phyloP scores from a whole-genome alignment of 2,797 vertebrate species.

The Girardinus metallicus region DNA sequence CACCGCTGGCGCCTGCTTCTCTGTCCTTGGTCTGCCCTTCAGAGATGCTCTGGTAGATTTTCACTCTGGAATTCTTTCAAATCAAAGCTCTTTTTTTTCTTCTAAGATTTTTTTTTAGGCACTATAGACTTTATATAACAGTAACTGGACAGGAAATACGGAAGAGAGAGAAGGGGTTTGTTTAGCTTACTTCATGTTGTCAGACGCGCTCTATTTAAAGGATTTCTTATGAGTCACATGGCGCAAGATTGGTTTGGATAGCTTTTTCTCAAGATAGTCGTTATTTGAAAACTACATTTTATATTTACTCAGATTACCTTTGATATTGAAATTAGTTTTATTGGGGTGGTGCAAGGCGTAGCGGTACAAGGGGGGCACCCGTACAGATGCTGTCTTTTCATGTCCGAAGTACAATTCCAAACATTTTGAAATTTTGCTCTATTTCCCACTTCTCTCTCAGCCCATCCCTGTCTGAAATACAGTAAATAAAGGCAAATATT shows the following conservation, averaged over 20 bases:
- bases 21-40: constrained; percentile 78
- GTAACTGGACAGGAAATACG: neutral
- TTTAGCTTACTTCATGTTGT: too few species aligned
- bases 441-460: neutral
- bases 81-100: constrained; percentile 18
- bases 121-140: neutral
- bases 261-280: neutral
- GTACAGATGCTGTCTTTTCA: neutral
- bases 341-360: neutral
- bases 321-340: neutral
- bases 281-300: neutral
- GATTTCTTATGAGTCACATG: too few species aligned
- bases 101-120: too few species aligned
- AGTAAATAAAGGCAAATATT: neutral
- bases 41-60: constrained; percentile 68
- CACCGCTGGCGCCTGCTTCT: constrained; percentile 52
- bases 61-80: constrained; percentile 61
- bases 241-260: neutral
- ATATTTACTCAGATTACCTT: neutral
- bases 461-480: neutral
- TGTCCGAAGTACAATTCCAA: neutral
- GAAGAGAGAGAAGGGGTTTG: too few species aligned
- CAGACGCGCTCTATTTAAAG: too few species aligned
- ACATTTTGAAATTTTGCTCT: neutral
- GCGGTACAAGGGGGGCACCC: neutral